These are phyloP conservation scores for Gopherus flavomarginatus DNA, from an alignment of 2,113 vertebrate species.

Conservation along the genomic window DNA sequence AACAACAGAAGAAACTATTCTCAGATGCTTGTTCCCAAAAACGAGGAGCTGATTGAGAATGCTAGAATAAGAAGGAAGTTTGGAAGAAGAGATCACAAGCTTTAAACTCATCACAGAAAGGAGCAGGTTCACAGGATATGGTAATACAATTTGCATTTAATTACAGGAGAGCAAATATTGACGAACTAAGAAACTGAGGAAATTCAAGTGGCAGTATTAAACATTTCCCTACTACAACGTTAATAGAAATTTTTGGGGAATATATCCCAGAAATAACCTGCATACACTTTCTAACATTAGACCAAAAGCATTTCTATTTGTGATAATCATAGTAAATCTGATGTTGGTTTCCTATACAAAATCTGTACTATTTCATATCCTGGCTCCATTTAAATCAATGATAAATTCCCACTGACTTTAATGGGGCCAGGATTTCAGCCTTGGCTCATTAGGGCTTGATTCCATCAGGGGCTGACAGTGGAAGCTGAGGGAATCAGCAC, in stretches of 20 bases:
- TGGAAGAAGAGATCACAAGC: neutral
- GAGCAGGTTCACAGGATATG: neutral
- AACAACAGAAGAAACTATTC: neutral
- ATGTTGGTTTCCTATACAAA: neutral
- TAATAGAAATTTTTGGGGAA: neutral
- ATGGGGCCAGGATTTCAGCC: neutral
- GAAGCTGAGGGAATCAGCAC: neutral
- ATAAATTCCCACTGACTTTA: neutral
- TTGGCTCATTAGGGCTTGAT: neutral
- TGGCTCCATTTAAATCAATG: neutral
- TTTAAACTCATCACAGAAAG: neutral
- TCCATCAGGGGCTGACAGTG: neutral
- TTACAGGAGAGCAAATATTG: neutral
- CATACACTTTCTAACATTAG: neutral
- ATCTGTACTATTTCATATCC: neutral
- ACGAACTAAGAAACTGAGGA: neutral
- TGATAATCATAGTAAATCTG: neutral
- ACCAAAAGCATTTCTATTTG: neutral
- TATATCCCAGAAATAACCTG: neutral
- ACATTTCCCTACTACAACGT: neutral
- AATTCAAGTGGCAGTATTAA: neutral
- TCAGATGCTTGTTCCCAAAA: neutral
- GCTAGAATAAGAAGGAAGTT: neutral
- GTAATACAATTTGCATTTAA: neutral
- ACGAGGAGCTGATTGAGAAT: neutral